phyloP scores from a whole-genome alignment of 2,797 vertebrate genomes.

The Ceryle rudis region DNA sequence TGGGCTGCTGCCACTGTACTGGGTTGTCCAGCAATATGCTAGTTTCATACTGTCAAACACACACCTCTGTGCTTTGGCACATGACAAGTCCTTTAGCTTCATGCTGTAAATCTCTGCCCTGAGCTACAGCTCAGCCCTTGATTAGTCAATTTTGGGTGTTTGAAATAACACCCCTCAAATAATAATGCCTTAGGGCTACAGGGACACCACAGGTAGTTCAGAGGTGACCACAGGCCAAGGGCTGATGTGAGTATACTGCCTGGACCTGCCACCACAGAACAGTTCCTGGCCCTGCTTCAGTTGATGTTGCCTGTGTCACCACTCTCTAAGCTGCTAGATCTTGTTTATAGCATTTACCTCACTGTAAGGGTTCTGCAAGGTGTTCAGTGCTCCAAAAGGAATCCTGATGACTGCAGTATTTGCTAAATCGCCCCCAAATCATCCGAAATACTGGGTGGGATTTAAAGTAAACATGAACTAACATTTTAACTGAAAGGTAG shows the following conservation, averaged over 20 bases:
- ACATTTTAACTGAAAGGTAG: not conserved
- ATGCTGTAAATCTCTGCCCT: not conserved
- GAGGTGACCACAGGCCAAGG: not conserved
- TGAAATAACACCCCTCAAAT: not conserved
- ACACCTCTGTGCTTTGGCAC: not conserved
- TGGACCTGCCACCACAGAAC: not conserved
- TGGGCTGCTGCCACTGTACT: fast-evolving
- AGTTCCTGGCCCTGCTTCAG: not conserved
- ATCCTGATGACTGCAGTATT: not conserved
- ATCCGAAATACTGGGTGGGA: not conserved
- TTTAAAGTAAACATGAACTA: not conserved
- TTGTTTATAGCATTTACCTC: not conserved
- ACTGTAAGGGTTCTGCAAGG: not conserved
- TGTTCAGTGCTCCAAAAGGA: not conserved
- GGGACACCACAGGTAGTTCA: fast-evolving
- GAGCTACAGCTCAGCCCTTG: not conserved
- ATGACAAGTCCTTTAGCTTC: not conserved
- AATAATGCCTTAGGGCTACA: not conserved
- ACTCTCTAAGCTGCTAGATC: not conserved
- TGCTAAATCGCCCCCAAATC: not conserved
- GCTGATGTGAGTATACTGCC: not conserved
- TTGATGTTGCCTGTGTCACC: not conserved
- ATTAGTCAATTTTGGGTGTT: not conserved
- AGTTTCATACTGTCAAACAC: not conserved
- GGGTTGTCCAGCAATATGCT: not conserved